Evolutionary conservation across 2,113 vertebrate genomes (phyloP).

Genomic region (Marmota flaviventris): DNA sequence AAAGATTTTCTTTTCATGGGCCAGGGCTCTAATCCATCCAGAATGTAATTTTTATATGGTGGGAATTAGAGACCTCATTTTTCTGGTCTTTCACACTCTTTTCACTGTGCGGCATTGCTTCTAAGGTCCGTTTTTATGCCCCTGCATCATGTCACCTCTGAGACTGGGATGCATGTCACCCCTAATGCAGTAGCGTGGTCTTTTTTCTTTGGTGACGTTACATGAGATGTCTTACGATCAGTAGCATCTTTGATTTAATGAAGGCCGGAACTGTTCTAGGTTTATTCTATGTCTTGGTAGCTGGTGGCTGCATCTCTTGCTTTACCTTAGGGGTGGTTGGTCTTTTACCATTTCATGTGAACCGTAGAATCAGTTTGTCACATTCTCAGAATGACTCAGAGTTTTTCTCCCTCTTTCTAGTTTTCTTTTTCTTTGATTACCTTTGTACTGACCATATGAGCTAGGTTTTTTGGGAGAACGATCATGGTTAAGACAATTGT

Average conservation of each 20-base stretch:
- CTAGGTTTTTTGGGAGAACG: background rate
- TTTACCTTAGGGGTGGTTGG: background rate
- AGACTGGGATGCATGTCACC: background rate
- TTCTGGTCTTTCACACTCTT: background rate
- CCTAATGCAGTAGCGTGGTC: background rate
- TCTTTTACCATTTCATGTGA: background rate
- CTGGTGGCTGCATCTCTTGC: background rate
- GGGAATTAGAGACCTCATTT: slow-evolving; percentile 48
- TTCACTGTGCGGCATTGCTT: slow-evolving; percentile 50
- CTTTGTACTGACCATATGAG: background rate
- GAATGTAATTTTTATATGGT: slow-evolving; percentile 52
- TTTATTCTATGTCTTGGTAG: slow-evolving; percentile 30
- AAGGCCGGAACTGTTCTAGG: background rate
- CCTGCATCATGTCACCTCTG: background rate
- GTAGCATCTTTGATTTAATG: background rate
- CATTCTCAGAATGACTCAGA: background rate
- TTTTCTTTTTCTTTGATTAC: background rate
- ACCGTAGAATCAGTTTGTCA: background rate
- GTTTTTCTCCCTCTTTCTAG: background rate
- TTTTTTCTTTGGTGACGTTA: background rate
- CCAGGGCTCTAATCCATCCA: slow-evolving; percentile 58
- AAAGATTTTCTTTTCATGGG: slow-evolving; percentile 64
- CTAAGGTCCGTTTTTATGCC: background rate
- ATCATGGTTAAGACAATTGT: background rate
- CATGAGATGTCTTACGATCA: background rate